Conservation (phyloP, 2,888 invertebrate genomes). For the Thelaira solivaga region DNA sequence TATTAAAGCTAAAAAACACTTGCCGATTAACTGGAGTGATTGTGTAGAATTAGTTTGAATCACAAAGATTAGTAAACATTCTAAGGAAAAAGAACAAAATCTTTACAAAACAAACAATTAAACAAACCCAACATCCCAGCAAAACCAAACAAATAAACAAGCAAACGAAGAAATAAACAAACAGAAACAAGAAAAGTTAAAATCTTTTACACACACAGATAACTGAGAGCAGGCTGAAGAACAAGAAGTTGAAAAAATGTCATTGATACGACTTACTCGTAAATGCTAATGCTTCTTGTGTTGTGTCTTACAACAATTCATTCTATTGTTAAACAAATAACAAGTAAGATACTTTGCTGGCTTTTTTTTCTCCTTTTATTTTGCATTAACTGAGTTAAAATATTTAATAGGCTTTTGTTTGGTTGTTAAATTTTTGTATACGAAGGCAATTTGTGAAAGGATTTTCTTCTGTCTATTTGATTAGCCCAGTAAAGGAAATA, state of each 20-base stretch:
- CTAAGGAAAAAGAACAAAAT: conserved; percentile 35
- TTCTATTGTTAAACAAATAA: conserved; percentile 18
- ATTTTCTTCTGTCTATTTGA: too few species aligned
- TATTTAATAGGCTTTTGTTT: conserved; percentile 18
- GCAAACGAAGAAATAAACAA: too few species aligned
- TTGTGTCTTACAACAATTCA: conserved; percentile 19
- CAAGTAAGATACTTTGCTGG: conserved; percentile 4
- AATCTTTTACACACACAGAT: not conserved
- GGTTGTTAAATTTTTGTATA: not conserved
- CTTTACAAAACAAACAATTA: conserved; percentile 23
- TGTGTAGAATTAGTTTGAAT: conserved; percentile 57
- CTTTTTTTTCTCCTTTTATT: too few species aligned
- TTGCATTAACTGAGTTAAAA: conserved; percentile 32
- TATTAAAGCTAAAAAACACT: conserved; percentile 71
- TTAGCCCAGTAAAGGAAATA: too few species aligned
- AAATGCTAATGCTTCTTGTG: conserved; percentile 14
- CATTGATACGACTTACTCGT: too few species aligned
- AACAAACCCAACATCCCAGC: conserved; percentile 18
- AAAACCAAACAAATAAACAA: conserved; percentile 29
- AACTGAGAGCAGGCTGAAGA: too few species aligned
- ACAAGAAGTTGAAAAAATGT: conserved; percentile 36
- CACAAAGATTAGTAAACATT: conserved; percentile 49
- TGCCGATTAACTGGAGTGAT: conserved; percentile 68
- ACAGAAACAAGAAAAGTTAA: not conserved
- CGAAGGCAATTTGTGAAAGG: too few species aligned